phyloP scores from a whole-genome alignment of 2,888 invertebrate genomes.

The Drosophila vallismaia region DNA sequence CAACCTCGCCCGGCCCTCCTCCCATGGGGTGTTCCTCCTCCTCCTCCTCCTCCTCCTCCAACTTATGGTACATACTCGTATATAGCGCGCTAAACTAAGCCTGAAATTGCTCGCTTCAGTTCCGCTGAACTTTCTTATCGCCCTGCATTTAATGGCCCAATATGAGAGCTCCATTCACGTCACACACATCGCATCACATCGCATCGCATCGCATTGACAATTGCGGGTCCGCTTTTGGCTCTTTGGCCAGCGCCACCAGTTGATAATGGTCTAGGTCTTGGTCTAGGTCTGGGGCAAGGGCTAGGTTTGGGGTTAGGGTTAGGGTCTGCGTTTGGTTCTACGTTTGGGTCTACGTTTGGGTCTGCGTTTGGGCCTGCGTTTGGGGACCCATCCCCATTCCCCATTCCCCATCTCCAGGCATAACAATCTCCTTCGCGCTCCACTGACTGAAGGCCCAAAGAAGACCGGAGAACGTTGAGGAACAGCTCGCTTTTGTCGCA shows the following conservation, averaged over 20 bases:
- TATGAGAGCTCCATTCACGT: slow-evolving; percentile 62
- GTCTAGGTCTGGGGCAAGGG: slow-evolving; percentile 46
- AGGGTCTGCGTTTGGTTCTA: no score
- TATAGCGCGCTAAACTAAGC: slow-evolving; percentile 67
- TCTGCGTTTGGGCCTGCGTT: not conserved
- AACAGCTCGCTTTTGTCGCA: slow-evolving; percentile 24
- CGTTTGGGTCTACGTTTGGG: no score
- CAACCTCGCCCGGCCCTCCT: no score
- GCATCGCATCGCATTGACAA: slow-evolving; percentile 56
- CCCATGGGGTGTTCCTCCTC: not conserved
- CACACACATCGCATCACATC: slow-evolving; percentile 8
- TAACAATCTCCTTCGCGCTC: slow-evolving; percentile 63
- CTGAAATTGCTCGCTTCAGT: slow-evolving; percentile 78
- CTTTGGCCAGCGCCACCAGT: slow-evolving; percentile 46
- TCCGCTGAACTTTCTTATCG: slow-evolving; percentile 80
- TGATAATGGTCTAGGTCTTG: slow-evolving; percentile 47
- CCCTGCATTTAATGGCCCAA: slow-evolving; percentile 76
- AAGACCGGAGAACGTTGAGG: slow-evolving; percentile 3
- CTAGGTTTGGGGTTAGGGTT: slow-evolving; percentile 34
- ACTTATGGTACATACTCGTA: not conserved
- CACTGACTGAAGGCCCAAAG: slow-evolving; percentile 68
- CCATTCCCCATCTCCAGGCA: not conserved
- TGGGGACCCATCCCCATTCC: not conserved
- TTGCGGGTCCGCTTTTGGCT: slow-evolving; percentile 68
- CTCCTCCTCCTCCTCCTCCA: not conserved